These are phyloP conservation scores for Lasioglossum pauxillum DNA, from an alignment of 2,888 invertebrate species.

Conservation along the genomic window DNA sequence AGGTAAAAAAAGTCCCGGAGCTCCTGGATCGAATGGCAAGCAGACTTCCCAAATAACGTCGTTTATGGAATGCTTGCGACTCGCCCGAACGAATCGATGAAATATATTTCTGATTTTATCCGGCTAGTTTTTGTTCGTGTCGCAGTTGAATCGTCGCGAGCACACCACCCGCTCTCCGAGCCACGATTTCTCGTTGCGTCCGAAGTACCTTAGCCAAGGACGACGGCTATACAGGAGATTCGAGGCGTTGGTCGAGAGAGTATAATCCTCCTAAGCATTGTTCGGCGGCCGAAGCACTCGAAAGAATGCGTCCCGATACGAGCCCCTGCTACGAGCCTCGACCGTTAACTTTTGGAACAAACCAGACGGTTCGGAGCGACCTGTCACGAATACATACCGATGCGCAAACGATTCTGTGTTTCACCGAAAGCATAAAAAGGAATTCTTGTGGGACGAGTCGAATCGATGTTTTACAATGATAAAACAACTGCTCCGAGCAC, in stretches of 20 bases:
- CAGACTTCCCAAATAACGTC: neutral
- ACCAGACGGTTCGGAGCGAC: neutral
- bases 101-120: neutral
- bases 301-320: neutral
- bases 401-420: neutral
- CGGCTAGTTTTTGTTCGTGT: neutral
- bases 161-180: neutral
- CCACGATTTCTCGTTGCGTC: slow-evolving; percentile 14
- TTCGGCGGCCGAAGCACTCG: slow-evolving; percentile 23
- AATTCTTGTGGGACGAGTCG: neutral
- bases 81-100: neutral
- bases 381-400: neutral
- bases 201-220: neutral
- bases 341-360: slow-evolving; percentile 5
- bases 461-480: neutral
- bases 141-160: neutral
- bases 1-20: neutral
- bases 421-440: neutral
- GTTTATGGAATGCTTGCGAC: neutral
- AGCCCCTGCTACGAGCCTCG: neutral
- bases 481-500: neutral
- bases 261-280: slow-evolving; percentile 25
- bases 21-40: neutral
- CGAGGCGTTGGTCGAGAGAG: slow-evolving; percentile 11
- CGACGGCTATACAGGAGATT: slow-evolving; percentile 1